Base-by-base conservation (phyloP, 2,797 vertebrate species). In the Acrocephalus scirpaceus region DNA sequence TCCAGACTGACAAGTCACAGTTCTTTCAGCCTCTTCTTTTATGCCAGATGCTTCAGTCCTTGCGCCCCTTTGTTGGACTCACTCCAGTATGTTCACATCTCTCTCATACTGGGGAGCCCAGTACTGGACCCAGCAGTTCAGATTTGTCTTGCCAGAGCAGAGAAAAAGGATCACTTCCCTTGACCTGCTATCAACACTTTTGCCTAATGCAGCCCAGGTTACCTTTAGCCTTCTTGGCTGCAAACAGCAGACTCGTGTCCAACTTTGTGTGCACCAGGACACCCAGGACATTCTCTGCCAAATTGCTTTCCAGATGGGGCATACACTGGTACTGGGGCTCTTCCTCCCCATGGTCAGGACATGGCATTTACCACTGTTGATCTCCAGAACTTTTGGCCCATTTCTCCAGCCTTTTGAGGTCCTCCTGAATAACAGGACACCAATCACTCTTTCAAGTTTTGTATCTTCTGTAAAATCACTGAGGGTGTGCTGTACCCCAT, bases 31-130 rank as follows among this genome's bases (percentile, higher is more conserved):
- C 5, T 75, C 18, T 66, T n/a, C 48, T 61, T 32, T 29, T 32
- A 12, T 45, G n/a, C 16, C 30, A 32, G 22, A 7, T 66, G 7
- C 20, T 81, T 16, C 27, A 19, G 7, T 83, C 32, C n/a, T 19
- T 60, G 15, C 36, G 34, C 32, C 16, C 9, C 26, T 83, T 90
- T 0, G 0, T 15, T 83, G 40, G 9, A 36, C 15, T 83, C 42
- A 7, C 7, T 66, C n/a, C 30, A 64, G 4, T 34, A 13, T 13
- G 38, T 23, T 58, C 13, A 16, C 0, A 0, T 53, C 29, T 65
- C 38, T 85, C 7, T 92, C 2, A 1, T 9, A 17, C 20, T 42
- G 15, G 21, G 17, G 9, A 70, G 29, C 29, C 16, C 53, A 64
- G 7, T 18, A 29, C 29, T 44, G 25, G 12, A 29, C 13, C 11